Conservation (phyloP, 2,888 invertebrate species). For the Andrena marginata region DNA sequence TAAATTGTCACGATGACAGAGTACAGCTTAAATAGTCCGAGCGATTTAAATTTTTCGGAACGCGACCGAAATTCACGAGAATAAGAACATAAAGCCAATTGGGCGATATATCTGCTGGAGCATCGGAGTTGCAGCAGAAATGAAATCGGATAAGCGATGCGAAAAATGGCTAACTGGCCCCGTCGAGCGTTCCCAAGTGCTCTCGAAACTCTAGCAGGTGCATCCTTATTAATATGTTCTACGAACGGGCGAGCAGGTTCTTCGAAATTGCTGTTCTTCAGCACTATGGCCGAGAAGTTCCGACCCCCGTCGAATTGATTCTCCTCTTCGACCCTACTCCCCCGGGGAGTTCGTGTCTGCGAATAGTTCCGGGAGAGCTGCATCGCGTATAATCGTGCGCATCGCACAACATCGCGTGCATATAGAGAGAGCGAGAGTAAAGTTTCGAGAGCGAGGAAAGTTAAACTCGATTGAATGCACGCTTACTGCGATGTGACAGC, state of each 20-base stretch:
- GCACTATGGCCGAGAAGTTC: neutral
- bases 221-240: conserved; percentile 28
- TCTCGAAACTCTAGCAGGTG: conserved; percentile 1
- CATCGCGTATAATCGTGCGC: conserved; percentile 36
- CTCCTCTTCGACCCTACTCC: neutral
- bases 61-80: neutral
- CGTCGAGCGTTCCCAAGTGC: neutral
- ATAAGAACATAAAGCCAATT: conserved; percentile 9
- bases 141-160: neutral
- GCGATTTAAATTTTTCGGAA: no score
- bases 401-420: conserved; percentile 52
- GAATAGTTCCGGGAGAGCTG: conserved; percentile 38
- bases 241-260: conserved; percentile 16
- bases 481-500: neutral
- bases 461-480: conserved; percentile 51
- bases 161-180: conserved; percentile 20
- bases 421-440: conserved; percentile 10
- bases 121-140: neutral
- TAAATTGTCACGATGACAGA: neutral
- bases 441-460: conserved; percentile 57
- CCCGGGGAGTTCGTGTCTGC: conserved; percentile 28
- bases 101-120: neutral
- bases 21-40: neutral
- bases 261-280: conserved; percentile 26
- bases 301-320: conserved; percentile 33